A percentile compares a stretch with the other conserved stretches of the same genome.
Conservation (phyloP, 1,140 invertebrate genomes). For the Pogonomyrmex californicus region DNA sequence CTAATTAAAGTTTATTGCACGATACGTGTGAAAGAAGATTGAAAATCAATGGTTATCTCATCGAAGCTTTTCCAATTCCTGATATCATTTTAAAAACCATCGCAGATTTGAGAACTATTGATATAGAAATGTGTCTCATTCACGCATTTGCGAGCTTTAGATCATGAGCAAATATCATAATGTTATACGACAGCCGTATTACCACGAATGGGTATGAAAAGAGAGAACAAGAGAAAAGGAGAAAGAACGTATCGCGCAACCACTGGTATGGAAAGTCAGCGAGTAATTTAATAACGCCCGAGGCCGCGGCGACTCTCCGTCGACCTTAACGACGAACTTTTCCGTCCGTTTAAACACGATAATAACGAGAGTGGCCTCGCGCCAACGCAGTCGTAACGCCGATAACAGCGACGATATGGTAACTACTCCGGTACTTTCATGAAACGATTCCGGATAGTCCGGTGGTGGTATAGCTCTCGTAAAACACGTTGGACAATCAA, state of each 20-base stretch:
- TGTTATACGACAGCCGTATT: slow-evolving; percentile 15
- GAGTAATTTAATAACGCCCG: slow-evolving; percentile 67
- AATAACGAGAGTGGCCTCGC: slow-evolving; percentile 54
- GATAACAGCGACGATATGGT: slow-evolving; percentile 61
- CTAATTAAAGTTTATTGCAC: slow-evolving; percentile 41
- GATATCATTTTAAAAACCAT: neutral
- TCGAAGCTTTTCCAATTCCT: neutral
- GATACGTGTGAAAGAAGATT: neutral
- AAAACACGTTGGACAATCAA: slow-evolving; percentile 34
- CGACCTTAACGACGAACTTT: slow-evolving; percentile 61
- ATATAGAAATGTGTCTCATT: neutral
- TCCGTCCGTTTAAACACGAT: slow-evolving; percentile 62
- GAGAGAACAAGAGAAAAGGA: neutral
- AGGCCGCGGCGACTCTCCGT: slow-evolving; percentile 19
- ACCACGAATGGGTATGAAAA: neutral
- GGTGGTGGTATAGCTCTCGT: slow-evolving; percentile 12
- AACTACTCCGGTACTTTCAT: slow-evolving; percentile 41
- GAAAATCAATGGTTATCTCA: neutral
- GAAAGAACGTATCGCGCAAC: slow-evolving; percentile 11
- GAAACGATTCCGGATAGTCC: slow-evolving; percentile 54
- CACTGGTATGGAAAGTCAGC: slow-evolving; percentile 29
- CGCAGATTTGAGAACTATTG: neutral
- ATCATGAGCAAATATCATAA: neutral
- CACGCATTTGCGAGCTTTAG: slow-evolving; percentile 8
- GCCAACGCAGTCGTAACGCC: slow-evolving; percentile 44